A percentile compares a stretch with the other conserved stretches of the same genome.
Conservation (phyloP, 2,113 vertebrate genomes). For the Martes martes region DNA sequence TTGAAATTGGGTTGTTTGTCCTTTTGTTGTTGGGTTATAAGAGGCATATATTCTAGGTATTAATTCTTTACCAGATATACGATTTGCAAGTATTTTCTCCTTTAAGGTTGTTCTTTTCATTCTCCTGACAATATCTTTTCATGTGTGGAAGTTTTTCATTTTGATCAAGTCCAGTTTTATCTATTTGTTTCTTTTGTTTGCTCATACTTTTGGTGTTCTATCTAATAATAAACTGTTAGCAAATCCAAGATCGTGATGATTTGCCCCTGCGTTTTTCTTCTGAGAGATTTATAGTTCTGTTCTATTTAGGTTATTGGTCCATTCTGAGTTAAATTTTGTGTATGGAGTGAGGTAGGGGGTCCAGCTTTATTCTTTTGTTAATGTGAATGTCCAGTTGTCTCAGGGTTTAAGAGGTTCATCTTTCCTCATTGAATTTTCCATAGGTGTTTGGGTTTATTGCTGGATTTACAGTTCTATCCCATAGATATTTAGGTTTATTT, state of each 20-base stretch:
- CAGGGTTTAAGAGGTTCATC: background rate
- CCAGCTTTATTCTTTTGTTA: background rate
- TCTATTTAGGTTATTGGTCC: background rate
- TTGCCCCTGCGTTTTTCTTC: background rate
- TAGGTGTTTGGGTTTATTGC: background rate
- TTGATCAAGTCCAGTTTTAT: background rate
- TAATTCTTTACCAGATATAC: background rate
- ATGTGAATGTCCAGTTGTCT: background rate
- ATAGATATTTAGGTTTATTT: background rate
- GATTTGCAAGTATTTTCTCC: background rate
- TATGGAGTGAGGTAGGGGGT: background rate
- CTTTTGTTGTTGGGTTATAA: background rate
- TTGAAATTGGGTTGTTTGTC: background rate
- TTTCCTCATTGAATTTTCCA: background rate
- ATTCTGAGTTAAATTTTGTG: background rate
- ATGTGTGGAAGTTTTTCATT: background rate
- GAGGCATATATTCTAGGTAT: background rate
- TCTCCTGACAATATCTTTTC: background rate
- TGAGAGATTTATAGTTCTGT: background rate
- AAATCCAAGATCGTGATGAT: background rate
- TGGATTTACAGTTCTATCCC: background rate
- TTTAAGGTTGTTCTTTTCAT: background rate
- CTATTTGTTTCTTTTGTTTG: background rate
- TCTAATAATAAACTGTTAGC: background rate
- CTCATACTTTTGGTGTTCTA: background rate